Evolutionary conservation across 2,113 vertebrate genomes (phyloP).

Genomic region (Mesitornis unicolor): DNA sequence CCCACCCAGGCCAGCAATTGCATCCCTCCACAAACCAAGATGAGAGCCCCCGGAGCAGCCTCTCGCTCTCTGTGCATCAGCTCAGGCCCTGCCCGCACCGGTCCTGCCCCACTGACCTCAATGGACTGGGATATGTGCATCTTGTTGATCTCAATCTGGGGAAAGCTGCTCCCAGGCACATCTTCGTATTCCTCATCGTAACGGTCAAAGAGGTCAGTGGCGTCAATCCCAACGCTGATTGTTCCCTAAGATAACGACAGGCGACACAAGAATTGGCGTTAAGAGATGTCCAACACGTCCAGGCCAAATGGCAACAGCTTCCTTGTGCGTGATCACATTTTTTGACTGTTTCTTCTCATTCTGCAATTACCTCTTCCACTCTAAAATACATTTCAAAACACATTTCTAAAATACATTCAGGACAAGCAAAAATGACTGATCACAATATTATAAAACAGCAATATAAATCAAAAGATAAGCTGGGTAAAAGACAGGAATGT

Average conservation of each 20-base stretch:
- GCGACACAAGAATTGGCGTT: neutral
- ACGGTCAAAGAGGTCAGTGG: conserved; percentile 95
- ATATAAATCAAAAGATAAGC: neutral
- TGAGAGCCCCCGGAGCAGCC: neutral
- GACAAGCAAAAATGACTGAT: neutral
- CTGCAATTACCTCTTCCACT: neutral
- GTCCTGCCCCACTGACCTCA: conserved; percentile 77
- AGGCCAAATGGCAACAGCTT: neutral
- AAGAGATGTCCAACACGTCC: rapidly evolving
- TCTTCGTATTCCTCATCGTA: conserved; percentile 97
- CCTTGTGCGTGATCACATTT: rapidly evolving
- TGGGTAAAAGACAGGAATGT: neutral
- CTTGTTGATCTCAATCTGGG: conserved; percentile 95
- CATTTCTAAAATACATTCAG: neutral
- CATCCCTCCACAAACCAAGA: neutral
- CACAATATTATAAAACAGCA: neutral
- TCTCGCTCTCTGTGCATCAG: too few species aligned
- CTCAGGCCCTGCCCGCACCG: too few species aligned
- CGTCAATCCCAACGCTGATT: conserved; percentile 95
- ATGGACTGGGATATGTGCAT: conserved; percentile 99
- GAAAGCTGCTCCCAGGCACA: conserved; percentile 79
- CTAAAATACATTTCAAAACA: neutral
- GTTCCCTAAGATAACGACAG: conserved; percentile 81
- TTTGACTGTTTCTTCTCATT: neutral
- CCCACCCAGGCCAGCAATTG: rapidly evolving